Conservation (phyloP, 1,140 invertebrate species). For the Drosophila arizonae region DNA sequence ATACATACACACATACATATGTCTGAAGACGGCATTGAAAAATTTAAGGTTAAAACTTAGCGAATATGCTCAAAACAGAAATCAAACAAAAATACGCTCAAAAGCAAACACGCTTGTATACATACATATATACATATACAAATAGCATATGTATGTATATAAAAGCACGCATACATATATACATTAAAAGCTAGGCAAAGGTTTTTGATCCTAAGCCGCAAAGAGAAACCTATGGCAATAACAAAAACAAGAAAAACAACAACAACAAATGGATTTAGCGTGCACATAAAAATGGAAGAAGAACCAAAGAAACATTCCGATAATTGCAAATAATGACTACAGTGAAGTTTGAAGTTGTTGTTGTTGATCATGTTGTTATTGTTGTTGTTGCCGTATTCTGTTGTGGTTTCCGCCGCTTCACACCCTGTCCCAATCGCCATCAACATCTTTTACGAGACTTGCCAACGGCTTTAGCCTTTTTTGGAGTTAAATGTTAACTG, state of each 20-base stretch:
- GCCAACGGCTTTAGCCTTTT: conserved; percentile 61
- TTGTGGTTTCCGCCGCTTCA: conserved; percentile 45
- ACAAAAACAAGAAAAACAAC: conserved; percentile 39
- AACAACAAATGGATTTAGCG: conserved; percentile 54
- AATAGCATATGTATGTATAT: no score
- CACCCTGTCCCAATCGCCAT: conserved; percentile 9
- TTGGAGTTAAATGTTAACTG: conserved; percentile 78
- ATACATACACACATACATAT: no score
- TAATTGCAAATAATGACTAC: conserved; percentile 79
- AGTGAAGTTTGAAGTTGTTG: conserved; percentile 62
- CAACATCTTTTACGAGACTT: conserved; percentile 16
- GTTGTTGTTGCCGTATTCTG: conserved; percentile 22
- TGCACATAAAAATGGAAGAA: conserved; percentile 62
- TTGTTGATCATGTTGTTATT: conserved; percentile 21
- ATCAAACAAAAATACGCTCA: conserved; percentile 55
- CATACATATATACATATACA: background rate
- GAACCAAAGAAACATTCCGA: conserved; percentile 72
- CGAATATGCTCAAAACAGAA: conserved; percentile 51
- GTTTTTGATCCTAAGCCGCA: conserved; percentile 71
- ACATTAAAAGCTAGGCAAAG: conserved; percentile 43
- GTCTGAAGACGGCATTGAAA: conserved; percentile 57
- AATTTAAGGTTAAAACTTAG: conserved; percentile 62
- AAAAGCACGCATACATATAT: background rate
- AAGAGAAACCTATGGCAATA: conserved; percentile 36
- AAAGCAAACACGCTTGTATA: conserved; percentile 9